Percentiles rank a stretch among this genome's conserved stretches.
phyloP scores from a whole-genome alignment of 2,113 vertebrate genomes.

The Rhizomys pruinosus region DNA sequence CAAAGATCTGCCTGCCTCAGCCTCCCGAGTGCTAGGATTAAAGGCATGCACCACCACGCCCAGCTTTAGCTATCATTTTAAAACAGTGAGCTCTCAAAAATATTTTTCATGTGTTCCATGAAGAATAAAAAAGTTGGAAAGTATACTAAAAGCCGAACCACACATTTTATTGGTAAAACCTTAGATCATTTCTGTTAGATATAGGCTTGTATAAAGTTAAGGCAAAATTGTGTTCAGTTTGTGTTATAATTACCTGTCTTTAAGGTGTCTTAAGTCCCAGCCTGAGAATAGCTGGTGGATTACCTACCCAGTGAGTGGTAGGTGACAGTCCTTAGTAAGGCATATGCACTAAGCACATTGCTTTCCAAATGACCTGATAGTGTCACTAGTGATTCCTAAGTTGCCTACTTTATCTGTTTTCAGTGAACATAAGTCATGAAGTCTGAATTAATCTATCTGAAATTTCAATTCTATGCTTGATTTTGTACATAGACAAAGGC shows the following conservation, averaged over 20 bases:
- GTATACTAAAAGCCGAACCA: neutral
- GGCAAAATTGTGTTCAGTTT: neutral
- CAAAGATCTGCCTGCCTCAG: too few relatives aligned
- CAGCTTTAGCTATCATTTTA: too few relatives aligned
- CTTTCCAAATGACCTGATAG: neutral
- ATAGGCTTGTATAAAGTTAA: neutral
- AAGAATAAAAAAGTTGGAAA: neutral
- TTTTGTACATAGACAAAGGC: neutral
- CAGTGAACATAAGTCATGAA: neutral
- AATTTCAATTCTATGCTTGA: neutral
- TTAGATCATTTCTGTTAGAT: slow-evolving; percentile 18
- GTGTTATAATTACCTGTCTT: neutral
- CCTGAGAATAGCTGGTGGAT: neutral
- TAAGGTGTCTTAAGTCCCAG: neutral
- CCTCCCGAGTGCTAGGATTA: too few relatives aligned
- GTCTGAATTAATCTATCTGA: neutral
- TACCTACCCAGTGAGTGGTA: neutral
- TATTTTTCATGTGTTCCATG: neutral
- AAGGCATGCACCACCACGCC: too few relatives aligned
- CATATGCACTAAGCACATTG: too few relatives aligned
- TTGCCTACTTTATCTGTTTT: neutral
- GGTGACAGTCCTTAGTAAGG: neutral
- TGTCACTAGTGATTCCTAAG: neutral
- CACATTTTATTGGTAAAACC: neutral
- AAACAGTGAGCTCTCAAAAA: neutral